Percentiles rank a stretch among this genome's conserved stretches.
Evolutionary conservation across 2,888 invertebrate species (phyloP).

Genomic region (Drosophila mulleri): DNA sequence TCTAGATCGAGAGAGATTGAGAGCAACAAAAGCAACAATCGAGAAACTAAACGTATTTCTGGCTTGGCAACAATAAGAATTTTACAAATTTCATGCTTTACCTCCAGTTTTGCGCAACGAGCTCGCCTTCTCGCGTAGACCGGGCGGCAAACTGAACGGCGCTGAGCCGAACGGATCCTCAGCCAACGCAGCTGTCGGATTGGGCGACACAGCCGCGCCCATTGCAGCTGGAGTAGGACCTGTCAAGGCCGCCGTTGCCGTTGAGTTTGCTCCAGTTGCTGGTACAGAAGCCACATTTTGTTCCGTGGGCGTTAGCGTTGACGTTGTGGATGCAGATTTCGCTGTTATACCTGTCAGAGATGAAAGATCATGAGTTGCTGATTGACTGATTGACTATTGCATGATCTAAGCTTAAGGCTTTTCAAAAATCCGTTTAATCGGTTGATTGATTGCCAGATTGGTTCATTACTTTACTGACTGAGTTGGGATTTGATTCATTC

Average conservation of each 20-base stretch:
- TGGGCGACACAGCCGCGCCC: constrained; percentile 53
- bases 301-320: constrained; percentile 84
- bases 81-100: constrained; percentile 84
- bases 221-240: constrained; percentile 10
- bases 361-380: not conserved
- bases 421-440: no score
- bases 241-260: constrained; percentile 18
- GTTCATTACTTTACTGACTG: not conserved
- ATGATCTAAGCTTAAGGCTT: not conserved
- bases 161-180: constrained; percentile 93
- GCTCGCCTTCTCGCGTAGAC: constrained; percentile 85
- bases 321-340: constrained; percentile 84
- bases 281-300: constrained; percentile 59
- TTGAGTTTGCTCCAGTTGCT: constrained; percentile 75
- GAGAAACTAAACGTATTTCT: constrained; percentile 79
- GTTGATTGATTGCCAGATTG: not conserved
- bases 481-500: not conserved
- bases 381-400: not conserved
- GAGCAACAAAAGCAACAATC: constrained; percentile 81
- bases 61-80: constrained; percentile 58
- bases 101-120: constrained; percentile 85
- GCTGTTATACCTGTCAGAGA: constrained; percentile 81
- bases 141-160: constrained; percentile 90
- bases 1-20: constrained; percentile 77
- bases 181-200: constrained; percentile 72